Conservation (phyloP, 2,797 vertebrate species). For the Lacerta bilineata region DNA sequence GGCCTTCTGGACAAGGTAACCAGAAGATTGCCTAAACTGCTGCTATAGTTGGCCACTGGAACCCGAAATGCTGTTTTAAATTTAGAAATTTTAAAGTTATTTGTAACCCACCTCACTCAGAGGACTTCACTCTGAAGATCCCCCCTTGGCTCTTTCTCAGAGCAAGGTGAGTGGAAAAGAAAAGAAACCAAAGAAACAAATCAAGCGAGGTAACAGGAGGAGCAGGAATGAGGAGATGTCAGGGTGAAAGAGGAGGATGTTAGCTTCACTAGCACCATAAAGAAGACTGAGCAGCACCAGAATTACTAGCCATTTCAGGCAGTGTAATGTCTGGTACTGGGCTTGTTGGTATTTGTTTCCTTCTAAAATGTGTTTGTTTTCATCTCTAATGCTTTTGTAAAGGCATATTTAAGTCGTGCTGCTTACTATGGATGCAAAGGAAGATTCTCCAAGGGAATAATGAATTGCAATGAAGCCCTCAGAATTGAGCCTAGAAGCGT, state of each 20-base stretch:
- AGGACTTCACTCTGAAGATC: too few relatives aligned
- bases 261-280: too few relatives aligned
- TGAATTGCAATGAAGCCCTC: constrained; percentile 85
- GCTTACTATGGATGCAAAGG: constrained; percentile 81
- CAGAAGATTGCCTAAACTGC: too few relatives aligned
- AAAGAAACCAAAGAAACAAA: neutral
- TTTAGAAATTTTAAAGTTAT: too few relatives aligned
- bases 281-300: too few relatives aligned
- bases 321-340: too few relatives aligned
- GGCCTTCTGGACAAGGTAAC: too few relatives aligned
- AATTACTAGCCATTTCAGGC: neutral
- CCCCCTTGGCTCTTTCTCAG: too few relatives aligned
- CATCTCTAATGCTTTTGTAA: constrained; percentile 30
- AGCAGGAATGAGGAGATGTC: neutral
- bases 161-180: neutral
- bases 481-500: constrained; percentile 79
- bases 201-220: neutral
- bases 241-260: neutral
- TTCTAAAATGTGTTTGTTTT: constrained; percentile 30
- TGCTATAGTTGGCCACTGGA: too few relatives aligned
- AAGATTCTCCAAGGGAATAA: constrained; percentile 84
- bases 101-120: too few relatives aligned
- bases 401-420: constrained; percentile 84
- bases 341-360: too few relatives aligned
- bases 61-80: too few relatives aligned